Base-by-base conservation (phyloP, 2,888 invertebrate species). In the Incurvaria masculella region DNA sequence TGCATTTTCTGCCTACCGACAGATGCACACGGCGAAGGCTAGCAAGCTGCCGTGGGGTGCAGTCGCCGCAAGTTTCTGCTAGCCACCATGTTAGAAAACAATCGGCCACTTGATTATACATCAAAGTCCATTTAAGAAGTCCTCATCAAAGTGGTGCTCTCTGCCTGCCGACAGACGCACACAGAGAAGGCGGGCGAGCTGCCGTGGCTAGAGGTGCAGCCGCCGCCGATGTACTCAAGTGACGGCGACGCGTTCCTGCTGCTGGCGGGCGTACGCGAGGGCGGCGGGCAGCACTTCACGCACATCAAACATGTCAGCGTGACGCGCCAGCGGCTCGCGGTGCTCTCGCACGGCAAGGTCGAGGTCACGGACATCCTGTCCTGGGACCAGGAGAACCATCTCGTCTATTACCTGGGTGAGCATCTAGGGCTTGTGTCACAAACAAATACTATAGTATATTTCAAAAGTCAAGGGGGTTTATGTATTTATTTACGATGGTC, bases 241-340 rank as follows among this genome's bases (percentile, higher is more conserved):
- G 91, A 92, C 61, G 91, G 92, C 21, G 88, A 89, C 64, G 91
- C 90, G 59, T 92, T 91, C 69, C 81, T 94, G 52, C 78, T 93
- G 50, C 76, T 92, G 54, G 89, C 92, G 4, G 85, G 89, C 17
- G 89, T 93, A 45, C 90, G 91, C 61, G 93, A 93, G 63, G 91
- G 91, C 43, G 88, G 86, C 42, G 85, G 87, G 52, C 91, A 92
- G 65, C 87, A 89, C 65, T 93, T 87, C 72, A 92, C 91, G 40
- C 93, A 93, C 80, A 91, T 93, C 68, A 92, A 92, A 63, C 91
- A 92, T 66, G 85, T 92, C 54, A 91, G 90, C 52, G 84, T 91
- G 53, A 81, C 88, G 49, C 87, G 91, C 59, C 89, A 91, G 65
- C 83, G 91, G 59, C 89, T 91, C 62, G 88, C 91, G 8, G 91